Evolutionary conservation across 2,797 vertebrate genomes (phyloP).

Genomic region (Danio kyathit): DNA sequence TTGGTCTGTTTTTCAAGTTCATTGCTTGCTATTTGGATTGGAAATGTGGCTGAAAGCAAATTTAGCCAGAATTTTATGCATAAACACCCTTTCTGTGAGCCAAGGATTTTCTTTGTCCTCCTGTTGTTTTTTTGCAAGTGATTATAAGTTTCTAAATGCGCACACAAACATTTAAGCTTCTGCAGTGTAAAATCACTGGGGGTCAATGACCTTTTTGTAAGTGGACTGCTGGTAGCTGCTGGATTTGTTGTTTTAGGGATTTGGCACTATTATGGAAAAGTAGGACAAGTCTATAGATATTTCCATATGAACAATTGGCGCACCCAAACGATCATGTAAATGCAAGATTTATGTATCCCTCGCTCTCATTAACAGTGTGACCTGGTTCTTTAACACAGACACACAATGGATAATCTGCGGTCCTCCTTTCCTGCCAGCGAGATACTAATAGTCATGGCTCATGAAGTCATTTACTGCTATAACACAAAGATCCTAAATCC

Average conservation of each 20-base stretch:
- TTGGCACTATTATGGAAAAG: conserved; percentile 35
- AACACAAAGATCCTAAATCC: neutral
- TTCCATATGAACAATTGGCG: conserved; percentile 20
- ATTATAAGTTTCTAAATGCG: neutral
- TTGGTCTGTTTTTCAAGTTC: neutral
- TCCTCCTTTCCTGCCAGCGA: neutral
- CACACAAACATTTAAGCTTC: neutral
- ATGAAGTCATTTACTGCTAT: neutral
- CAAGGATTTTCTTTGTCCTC: neutral
- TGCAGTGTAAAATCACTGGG: neutral
- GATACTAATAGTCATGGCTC: neutral
- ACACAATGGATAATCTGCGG: neutral
- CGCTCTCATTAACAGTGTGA: conserved; percentile 37
- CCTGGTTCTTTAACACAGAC: conserved; percentile 2
- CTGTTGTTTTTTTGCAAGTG: conserved; percentile 9
- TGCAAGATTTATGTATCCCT: conserved; percentile 23
- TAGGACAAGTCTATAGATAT: conserved; percentile 40
- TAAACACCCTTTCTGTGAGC: neutral
- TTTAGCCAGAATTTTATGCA: neutral
- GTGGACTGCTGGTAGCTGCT: neutral
- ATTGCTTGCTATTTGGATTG: neutral
- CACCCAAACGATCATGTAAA: conserved; percentile 10
- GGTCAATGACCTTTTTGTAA: conserved; percentile 3
- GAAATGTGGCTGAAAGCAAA: neutral
- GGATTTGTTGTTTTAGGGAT: conserved; percentile 18